These are phyloP conservation scores for Atopsyche davidsoni DNA, from an alignment of 1,140 invertebrate genomes.

Conservation along the genomic window DNA sequence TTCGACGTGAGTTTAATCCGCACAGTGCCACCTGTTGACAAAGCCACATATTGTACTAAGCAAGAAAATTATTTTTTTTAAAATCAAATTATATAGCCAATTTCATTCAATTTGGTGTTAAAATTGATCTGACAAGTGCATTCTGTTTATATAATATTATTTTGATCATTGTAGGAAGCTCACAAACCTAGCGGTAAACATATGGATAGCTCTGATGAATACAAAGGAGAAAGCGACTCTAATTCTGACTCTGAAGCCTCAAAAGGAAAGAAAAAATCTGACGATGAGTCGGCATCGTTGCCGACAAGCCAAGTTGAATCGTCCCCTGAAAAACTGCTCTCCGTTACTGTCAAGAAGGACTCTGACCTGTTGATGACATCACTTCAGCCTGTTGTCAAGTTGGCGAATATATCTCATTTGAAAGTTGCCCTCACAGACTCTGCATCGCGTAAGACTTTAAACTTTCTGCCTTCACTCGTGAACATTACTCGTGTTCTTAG, in stretches of 20 bases:
- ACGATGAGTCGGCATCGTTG: not conserved
- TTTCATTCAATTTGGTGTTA: conserved; percentile 1
- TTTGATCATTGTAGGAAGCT: conserved; percentile 37
- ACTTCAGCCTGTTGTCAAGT: conserved; percentile 14
- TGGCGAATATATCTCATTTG: conserved; percentile 20
- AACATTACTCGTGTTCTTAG: too few relatives aligned
- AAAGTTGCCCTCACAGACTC: too few relatives aligned
- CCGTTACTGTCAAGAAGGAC: too few relatives aligned
- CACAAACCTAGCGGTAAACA: conserved; percentile 49
- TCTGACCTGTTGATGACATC: conserved; percentile 12
- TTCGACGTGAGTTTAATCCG: too few relatives aligned
- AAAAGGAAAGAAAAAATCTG: conserved; percentile 25
- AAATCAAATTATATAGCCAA: too few relatives aligned
- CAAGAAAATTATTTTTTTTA: too few relatives aligned
- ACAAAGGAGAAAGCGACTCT: conserved; percentile 39
- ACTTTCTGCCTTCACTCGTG: too few relatives aligned
- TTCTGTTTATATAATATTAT: conserved; percentile 4
- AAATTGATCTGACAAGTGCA: conserved; percentile 2
- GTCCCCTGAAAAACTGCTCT: conserved; percentile 9
- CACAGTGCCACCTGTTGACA: too few relatives aligned
- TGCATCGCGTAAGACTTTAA: too few relatives aligned
- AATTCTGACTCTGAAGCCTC: conserved; percentile 35
- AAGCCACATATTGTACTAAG: too few relatives aligned
- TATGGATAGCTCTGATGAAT: conserved; percentile 50
- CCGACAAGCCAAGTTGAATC: not conserved